phyloP scores from a whole-genome alignment of 92 coral and sea anemone species.

The Scolanthus callimorphus region DNA sequence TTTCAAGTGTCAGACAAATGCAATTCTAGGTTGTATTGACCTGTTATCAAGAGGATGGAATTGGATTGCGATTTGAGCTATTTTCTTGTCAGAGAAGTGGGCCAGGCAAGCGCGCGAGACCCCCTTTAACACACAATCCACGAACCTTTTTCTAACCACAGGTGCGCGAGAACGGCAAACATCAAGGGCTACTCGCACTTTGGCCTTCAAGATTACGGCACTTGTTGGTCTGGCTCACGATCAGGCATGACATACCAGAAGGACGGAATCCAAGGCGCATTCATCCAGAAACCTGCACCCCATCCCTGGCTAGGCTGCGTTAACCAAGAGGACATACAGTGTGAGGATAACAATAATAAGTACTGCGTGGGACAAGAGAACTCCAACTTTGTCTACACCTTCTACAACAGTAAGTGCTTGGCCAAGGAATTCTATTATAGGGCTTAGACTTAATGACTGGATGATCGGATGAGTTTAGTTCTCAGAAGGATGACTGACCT shows the following conservation, averaged over 20 bases:
- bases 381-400: slow-evolving; percentile 87
- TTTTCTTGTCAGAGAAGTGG: too few relatives aligned
- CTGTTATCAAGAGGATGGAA: too few relatives aligned
- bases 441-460: too few relatives aligned
- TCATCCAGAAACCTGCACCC: slow-evolving; percentile 83
- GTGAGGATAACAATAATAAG: slow-evolving; percentile 54
- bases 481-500: too few relatives aligned
- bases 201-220: slow-evolving; percentile 90
- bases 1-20: too few relatives aligned
- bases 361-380: slow-evolving; percentile 93
- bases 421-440: too few relatives aligned
- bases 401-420: slow-evolving; percentile 61
- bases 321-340: slow-evolving; percentile 48
- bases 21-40: too few relatives aligned
- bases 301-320: slow-evolving; percentile 98
- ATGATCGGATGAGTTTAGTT: too few relatives aligned
- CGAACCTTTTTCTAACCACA: too few relatives aligned
- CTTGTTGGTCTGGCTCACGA: slow-evolving; percentile 91
- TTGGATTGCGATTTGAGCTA: too few relatives aligned
- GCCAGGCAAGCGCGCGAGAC: too few relatives aligned
- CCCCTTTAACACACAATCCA: too few relatives aligned
- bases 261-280: slow-evolving; percentile 88
- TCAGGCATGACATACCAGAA: slow-evolving; percentile 72
- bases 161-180: slow-evolving; percentile 83
- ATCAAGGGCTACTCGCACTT: slow-evolving; percentile 87